A percentile compares a stretch with the other conserved stretches of the same genome.
Evolutionary conservation across 92 coral and sea anemone species (phyloP).

Genomic region (Actinostola sp.): DNA sequence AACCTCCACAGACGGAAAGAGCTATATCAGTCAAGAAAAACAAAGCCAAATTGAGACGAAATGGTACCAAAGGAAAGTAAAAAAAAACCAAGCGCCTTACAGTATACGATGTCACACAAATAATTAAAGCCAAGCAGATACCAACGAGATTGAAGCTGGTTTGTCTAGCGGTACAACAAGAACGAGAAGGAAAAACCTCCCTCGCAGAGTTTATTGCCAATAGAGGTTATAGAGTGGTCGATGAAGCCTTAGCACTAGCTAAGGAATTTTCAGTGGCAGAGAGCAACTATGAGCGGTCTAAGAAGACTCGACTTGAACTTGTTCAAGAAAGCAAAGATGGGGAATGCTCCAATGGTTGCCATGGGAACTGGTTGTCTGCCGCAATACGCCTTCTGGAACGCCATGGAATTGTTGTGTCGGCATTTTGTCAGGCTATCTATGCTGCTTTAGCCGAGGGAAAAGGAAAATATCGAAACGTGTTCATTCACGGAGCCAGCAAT

Average conservation of each 20-base stretch:
- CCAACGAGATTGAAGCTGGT: neutral
- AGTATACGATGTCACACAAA: neutral
- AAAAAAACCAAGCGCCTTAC: neutral
- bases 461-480: neutral
- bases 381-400: neutral
- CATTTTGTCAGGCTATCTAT: neutral
- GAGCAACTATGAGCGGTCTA: neutral
- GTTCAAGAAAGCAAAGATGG: neutral
- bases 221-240: neutral
- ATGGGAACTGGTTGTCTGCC: neutral
- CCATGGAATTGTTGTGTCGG: neutral
- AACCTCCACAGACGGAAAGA: neutral
- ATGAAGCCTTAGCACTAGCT: neutral
- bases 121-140: neutral
- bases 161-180: neutral
- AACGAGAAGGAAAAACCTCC: neutral
- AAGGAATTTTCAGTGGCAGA: too few relatives aligned
- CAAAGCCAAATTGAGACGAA: neutral
- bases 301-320: neutral
- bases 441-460: neutral
- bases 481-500: neutral
- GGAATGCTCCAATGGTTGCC: neutral
- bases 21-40: neutral
- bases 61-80: neutral
- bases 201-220: neutral